These are phyloP conservation scores for Tricholaema leucomelas DNA, from an alignment of 2,113 vertebrate species.

Conservation along the genomic window DNA sequence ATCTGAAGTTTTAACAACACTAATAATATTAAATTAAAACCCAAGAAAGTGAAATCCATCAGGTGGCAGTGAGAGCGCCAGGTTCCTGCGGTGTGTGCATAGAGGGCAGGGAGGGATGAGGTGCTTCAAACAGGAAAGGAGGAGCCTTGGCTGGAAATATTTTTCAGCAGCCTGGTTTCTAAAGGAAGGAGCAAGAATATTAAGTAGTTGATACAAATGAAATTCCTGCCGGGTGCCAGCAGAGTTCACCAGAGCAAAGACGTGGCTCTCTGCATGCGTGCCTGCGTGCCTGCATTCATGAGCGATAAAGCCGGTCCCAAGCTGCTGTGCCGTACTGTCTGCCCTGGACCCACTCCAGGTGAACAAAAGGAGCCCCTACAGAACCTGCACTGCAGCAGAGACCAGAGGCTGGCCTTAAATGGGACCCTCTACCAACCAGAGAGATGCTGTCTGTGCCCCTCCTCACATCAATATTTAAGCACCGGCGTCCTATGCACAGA, in stretches of 20 bases:
- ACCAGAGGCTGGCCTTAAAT: background rate
- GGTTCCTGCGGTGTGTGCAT: constrained; percentile 22
- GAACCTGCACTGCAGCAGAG: background rate
- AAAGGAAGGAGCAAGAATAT: constrained; percentile 54
- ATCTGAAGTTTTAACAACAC: constrained; percentile 46
- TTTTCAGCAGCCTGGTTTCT: constrained; percentile 47
- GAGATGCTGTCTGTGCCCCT: background rate
- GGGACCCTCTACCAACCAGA: background rate
- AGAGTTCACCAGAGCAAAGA: constrained; percentile 61
- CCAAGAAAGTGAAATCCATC: constrained; percentile 31
- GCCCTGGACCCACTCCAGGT: background rate
- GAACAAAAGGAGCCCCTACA: background rate
- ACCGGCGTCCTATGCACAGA: background rate
- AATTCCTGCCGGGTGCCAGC: constrained; percentile 44
- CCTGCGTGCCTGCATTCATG: background rate
- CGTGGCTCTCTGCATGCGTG: background rate
- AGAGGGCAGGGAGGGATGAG: background rate
- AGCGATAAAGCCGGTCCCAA: background rate
- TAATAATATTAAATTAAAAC: background rate
- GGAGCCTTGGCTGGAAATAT: constrained; percentile 49
- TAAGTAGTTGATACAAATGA: constrained; percentile 63
- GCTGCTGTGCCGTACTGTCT: background rate
- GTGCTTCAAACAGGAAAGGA: constrained; percentile 56
- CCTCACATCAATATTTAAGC: background rate
- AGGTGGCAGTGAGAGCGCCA: constrained; percentile 43